Evolutionary conservation across 2,113 vertebrate genomes (phyloP).

Genomic region (Xenus cinereus): DNA sequence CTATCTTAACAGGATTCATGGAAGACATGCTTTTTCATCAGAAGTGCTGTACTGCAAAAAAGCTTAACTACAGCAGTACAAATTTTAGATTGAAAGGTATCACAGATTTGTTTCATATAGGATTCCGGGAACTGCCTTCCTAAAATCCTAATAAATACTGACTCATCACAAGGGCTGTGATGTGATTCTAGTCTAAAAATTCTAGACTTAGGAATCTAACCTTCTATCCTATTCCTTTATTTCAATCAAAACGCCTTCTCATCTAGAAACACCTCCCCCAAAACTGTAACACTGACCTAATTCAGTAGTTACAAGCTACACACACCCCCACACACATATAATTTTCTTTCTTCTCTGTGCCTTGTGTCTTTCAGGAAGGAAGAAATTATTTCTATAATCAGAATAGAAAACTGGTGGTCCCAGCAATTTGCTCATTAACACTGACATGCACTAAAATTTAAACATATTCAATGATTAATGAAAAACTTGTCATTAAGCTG

Average conservation of each 20-base stretch:
- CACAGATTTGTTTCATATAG: background rate
- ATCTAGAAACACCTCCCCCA: conserved; percentile 6
- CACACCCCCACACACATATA: background rate
- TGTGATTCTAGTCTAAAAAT: background rate
- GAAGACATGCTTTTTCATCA: background rate
- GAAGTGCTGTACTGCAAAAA: background rate
- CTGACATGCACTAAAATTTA: background rate
- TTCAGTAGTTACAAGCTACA: conserved; percentile 13
- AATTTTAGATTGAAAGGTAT: background rate
- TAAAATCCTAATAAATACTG: background rate
- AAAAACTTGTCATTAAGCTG: background rate
- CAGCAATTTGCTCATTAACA: background rate
- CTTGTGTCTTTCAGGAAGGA: background rate
- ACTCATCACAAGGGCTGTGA: background rate
- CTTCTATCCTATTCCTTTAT: background rate
- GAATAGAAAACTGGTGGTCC: background rate
- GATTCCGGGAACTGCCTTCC: background rate
- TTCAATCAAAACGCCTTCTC: background rate
- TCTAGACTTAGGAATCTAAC: background rate
- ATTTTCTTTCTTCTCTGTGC: background rate
- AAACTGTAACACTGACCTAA: conserved; percentile 57
- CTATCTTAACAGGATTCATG: background rate
- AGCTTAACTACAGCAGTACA: background rate
- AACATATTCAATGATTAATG: background rate
- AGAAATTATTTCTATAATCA: background rate